Evolutionary conservation across 2,888 invertebrate species (phyloP), one percentile per base, ranked within the genome.

Genomic region (Drosophila rellima): DNA sequence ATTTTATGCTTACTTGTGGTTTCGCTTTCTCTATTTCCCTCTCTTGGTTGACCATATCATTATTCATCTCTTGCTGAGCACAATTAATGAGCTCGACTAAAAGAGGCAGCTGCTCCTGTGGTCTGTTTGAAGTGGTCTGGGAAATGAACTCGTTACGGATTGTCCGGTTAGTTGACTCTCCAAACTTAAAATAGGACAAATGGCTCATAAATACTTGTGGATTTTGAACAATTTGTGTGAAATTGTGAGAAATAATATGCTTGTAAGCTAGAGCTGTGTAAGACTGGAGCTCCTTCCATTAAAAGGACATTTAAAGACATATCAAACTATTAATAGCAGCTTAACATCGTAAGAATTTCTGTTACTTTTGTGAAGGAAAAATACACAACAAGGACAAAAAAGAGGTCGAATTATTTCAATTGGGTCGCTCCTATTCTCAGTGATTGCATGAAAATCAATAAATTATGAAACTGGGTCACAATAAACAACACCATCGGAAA

Each of bases 31-130:
- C 29, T 20, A 3, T 15, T 6, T 23, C 11, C 2, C 15, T 39
- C 18, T 23, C 31, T 42, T n/a, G 35, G 6, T 13, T 26, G 31
- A 42, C 55, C 60, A 61, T 59, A 57, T 74, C 60, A 74, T 74
- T 74, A 67, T 62, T 78, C 70, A 79, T 74, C 74, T 79, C 57
- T 79, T 63, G 51, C 26, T 74, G 50, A 59, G 66, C 56, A 74
- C 66, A 74, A 70, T 77, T 77, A 77, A 77, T 79, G 79, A 79
- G 79, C 57, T 70, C n/a, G 33, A n/a, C 44, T 37, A 1, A 13
- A 11, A 57, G 50, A 17, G 6, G 18, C 26, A 31, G 17, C 23
- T 67, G 56, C 23, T 64, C 11, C 15, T 78, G 63, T 54, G 61
- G 78, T 55, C 18, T 47, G 40, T 47, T 78, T 78, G 60, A 75